Conservation (phyloP, 2,797 vertebrate species). For the Arctocebus calabarensis region DNA sequence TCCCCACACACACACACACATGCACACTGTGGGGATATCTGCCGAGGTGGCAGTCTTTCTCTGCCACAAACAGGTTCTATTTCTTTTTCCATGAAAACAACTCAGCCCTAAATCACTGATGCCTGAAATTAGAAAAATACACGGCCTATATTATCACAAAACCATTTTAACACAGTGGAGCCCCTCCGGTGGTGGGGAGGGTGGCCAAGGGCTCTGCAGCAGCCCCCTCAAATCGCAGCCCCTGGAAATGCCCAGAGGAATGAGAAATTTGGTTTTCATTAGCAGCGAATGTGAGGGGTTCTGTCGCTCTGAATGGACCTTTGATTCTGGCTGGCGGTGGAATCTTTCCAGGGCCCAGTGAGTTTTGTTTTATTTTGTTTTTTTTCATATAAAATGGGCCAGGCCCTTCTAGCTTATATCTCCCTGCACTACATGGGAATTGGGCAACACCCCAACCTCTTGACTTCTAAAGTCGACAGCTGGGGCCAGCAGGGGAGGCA, state of each 20-base stretch:
- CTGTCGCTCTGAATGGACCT: conserved; percentile 87
- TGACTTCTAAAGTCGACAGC: conserved; percentile 74
- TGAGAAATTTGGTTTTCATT: conserved; percentile 86
- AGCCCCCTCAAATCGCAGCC: conserved; percentile 70
- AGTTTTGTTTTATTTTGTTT: conserved; percentile 76
- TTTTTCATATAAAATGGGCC: conserved; percentile 77
- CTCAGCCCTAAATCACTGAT: conserved; percentile 41
- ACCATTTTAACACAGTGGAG: conserved; percentile 40
- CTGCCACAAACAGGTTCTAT: neutral
- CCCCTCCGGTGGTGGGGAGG: conserved; percentile 56
- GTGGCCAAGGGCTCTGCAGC: conserved; percentile 66
- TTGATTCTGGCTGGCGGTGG: conserved; percentile 86
- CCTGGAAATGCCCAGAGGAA: conserved; percentile 82
- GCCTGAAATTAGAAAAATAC: conserved; percentile 78
- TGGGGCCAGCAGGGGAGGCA: conserved; percentile 61
- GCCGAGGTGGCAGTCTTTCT: neutral
- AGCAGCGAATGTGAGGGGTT: conserved; percentile 81
- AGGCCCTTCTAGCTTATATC: conserved; percentile 82
- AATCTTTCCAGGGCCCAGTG: conserved; percentile 85
- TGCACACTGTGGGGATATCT: neutral
- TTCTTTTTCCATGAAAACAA: conserved; percentile 79
- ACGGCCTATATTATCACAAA: conserved; percentile 78
- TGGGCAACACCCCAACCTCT: conserved; percentile 62
- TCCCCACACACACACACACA: no score
- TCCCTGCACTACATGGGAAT: neutral